phyloP scores from a whole-genome alignment of 2,797 vertebrate species.

The Enteromius treurensis region DNA sequence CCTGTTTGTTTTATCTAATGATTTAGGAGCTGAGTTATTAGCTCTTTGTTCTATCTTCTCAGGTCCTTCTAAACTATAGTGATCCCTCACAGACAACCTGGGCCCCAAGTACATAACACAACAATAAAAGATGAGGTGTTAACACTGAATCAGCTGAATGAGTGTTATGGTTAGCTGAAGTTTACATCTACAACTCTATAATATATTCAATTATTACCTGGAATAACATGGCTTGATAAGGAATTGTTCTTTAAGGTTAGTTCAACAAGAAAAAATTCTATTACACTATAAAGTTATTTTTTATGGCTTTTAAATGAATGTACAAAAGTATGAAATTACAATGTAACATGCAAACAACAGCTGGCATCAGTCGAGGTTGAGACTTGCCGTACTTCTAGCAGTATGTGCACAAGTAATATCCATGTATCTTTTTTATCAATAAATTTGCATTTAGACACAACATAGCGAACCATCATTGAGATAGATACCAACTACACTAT shows the following conservation, averaged over 20 bases:
- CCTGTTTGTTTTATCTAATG: slow-evolving; percentile 22
- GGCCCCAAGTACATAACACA: not conserved
- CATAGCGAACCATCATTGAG: not conserved
- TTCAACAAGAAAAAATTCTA: not conserved
- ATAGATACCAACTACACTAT: not conserved
- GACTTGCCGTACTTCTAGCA: not conserved
- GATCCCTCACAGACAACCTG: not conserved
- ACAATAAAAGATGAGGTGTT: not conserved
- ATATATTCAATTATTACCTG: not conserved
- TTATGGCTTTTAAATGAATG: not conserved
- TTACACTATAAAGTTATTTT: not conserved
- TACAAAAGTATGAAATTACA: not conserved
- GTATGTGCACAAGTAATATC: not conserved
- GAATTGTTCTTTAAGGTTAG: not conserved
- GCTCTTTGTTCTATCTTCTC: not conserved
- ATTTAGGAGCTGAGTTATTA: not conserved
- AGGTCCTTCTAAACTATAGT: not conserved
- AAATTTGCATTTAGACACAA: not conserved
- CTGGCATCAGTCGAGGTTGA: not conserved
- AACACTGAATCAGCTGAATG: not conserved
- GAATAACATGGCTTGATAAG: not conserved
- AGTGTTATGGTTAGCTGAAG: not conserved
- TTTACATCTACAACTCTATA: not conserved
- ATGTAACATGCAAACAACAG: not conserved
- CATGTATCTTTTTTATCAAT: slow-evolving; percentile 3